Percentiles rank a stretch among this genome's conserved stretches.
Conservation (phyloP, 1,140 invertebrate species). For the Achroia grisella region DNA sequence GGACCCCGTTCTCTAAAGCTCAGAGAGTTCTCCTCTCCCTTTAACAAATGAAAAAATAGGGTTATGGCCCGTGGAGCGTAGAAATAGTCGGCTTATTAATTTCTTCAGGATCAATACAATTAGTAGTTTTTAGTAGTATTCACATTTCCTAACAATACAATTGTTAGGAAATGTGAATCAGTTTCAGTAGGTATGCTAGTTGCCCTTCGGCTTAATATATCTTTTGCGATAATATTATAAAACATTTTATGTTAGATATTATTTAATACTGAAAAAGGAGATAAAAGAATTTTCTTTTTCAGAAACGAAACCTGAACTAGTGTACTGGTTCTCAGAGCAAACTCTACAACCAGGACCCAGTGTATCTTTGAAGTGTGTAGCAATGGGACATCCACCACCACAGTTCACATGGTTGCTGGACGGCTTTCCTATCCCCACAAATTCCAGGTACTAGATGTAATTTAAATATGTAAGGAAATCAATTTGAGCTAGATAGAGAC, state of each 20-base stretch:
- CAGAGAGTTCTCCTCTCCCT: background rate
- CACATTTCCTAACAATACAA: background rate
- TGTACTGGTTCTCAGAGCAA: conserved; percentile 93
- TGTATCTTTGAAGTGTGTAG: conserved; percentile 92
- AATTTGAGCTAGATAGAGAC: too few relatives aligned
- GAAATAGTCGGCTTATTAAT: background rate
- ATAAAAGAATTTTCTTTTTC: conserved; percentile 9
- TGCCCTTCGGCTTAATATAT: too few relatives aligned
- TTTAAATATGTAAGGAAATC: too few relatives aligned
- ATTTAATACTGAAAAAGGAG: too few relatives aligned
- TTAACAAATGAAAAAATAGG: conserved; percentile 4
- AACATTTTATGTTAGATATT: too few relatives aligned
- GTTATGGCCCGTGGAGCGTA: background rate
- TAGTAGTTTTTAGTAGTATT: too few relatives aligned
- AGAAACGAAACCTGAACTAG: conserved; percentile 89
- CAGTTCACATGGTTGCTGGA: conserved; percentile 92
- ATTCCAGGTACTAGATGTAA: too few relatives aligned
- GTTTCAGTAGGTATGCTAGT: too few relatives aligned
- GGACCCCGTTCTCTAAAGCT: background rate
- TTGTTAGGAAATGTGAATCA: too few relatives aligned
- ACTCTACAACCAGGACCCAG: conserved; percentile 90
- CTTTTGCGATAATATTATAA: too few relatives aligned
- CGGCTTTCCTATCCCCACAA: conserved; percentile 83
- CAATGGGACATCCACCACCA: conserved; percentile 92
- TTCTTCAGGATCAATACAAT: background rate